A percentile compares a stretch with the other conserved stretches of the same genome.
phyloP scores from a whole-genome alignment of 2,113 vertebrate genomes.

The Amphiprion ocellaris region DNA sequence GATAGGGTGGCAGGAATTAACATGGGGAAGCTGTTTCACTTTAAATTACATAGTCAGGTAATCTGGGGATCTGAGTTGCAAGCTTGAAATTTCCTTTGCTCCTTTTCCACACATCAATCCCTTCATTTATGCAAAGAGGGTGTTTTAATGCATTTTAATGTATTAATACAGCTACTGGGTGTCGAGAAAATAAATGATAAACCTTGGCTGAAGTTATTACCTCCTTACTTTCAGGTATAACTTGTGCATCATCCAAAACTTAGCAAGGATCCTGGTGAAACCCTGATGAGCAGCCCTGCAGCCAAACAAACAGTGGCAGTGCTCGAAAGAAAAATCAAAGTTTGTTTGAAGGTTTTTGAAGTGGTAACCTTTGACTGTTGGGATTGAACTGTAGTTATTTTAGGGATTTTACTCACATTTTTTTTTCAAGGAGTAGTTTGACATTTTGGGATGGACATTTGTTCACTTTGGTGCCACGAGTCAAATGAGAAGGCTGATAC shows the following conservation, averaged over 20 bases:
- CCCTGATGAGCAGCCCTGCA: neutral
- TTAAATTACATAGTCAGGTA: conserved; percentile 17
- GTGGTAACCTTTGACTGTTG: no score
- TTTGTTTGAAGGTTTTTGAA: no score
- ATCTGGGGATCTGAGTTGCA: neutral
- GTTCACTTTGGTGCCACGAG: no score
- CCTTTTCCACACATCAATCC: neutral
- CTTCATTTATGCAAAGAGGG: conserved; percentile 2
- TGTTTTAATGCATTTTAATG: conserved; percentile 21
- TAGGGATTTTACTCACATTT: no score
- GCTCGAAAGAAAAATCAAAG: no score
- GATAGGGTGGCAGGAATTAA: neutral
- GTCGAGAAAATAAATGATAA: conserved; percentile 12
- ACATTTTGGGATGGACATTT: no score
- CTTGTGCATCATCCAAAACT: neutral
- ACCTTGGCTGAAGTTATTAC: neutral
- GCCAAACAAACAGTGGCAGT: no score
- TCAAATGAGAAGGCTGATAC: no score
- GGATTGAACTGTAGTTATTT: no score
- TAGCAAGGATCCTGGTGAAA: conserved; percentile 1
- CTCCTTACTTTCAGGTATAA: conserved; percentile 4
- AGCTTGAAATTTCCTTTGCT: conserved; percentile 7
- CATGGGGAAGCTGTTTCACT: neutral
- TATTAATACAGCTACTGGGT: neutral
- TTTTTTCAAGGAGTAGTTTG: no score